Conservation (phyloP, 2,113 vertebrate genomes). For the Arenaria interpres region DNA sequence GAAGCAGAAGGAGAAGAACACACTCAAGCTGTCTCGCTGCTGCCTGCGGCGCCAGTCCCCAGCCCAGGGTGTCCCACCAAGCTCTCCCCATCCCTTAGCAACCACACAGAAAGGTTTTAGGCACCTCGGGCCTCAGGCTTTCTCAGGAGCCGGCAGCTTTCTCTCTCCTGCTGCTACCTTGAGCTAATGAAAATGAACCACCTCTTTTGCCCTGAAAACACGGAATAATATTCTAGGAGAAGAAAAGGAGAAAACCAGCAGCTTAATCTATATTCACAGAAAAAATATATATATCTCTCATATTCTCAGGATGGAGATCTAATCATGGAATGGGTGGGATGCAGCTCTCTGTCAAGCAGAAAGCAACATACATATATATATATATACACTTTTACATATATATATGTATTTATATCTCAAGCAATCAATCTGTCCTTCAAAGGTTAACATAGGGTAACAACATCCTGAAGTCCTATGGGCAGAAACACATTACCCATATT, state of each 20-base stretch:
- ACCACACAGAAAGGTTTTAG: not conserved
- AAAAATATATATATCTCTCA: not conserved
- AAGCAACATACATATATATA: not conserved
- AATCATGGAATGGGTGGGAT: slow-evolving; percentile 46
- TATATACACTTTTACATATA: no score
- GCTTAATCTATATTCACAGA: slow-evolving; percentile 13
- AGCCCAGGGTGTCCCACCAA: not conserved
- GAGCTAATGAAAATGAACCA: not conserved
- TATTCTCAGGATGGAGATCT: not conserved
- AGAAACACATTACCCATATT: not conserved
- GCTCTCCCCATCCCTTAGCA: not conserved
- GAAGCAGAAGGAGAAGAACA: not conserved
- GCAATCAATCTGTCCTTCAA: not conserved
- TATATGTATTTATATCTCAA: not conserved
- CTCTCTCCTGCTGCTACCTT: not conserved
- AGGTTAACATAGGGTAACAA: not conserved
- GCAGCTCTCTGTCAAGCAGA: slow-evolving; percentile 4
- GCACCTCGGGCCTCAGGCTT: not conserved
- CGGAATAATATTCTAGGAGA: not conserved
- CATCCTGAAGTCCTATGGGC: not conserved
- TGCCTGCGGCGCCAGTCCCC: not conserved
- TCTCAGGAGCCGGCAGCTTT: not conserved
- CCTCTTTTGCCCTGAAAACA: not conserved
- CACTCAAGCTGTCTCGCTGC: not conserved
- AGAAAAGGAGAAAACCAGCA: not conserved